phyloP scores from a whole-genome alignment of 2,888 invertebrate genomes.

The Parascotia fuliginaria region DNA sequence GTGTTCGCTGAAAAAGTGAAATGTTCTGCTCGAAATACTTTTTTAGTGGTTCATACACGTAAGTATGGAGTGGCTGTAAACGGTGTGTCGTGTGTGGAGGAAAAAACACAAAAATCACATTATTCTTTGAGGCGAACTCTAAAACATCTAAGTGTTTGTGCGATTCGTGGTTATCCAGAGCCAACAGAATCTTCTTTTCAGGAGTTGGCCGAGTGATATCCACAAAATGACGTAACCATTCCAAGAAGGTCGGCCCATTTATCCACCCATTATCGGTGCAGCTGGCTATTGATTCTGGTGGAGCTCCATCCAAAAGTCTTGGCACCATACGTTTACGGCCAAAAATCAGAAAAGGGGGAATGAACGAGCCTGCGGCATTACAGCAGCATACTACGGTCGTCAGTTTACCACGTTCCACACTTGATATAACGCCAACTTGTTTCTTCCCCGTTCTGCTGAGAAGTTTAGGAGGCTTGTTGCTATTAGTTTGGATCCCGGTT shows the following conservation, averaged over 20 bases:
- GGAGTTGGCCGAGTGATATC: constrained; percentile 21
- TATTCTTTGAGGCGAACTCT: constrained; percentile 28
- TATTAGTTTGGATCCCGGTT: constrained; percentile 29
- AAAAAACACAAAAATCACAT: constrained; percentile 33
- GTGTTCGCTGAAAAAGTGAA: constrained; percentile 22
- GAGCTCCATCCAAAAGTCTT: constrained; percentile 38
- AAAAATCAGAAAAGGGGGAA: constrained; percentile 53
- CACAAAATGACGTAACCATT: constrained; percentile 30
- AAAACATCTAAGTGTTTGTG: constrained; percentile 27
- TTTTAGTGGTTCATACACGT: constrained; percentile 23
- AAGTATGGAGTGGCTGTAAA: constrained; percentile 26
- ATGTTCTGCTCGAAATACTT: constrained; percentile 28
- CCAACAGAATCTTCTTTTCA: constrained; percentile 23
- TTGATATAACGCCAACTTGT: constrained; percentile 41
- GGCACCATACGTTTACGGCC: constrained; percentile 45
- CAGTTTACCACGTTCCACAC: constrained; percentile 37
- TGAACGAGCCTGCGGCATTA: constrained; percentile 10
- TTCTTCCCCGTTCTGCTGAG: constrained; percentile 37
- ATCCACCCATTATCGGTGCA: constrained; percentile 33
- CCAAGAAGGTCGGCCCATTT: constrained; percentile 29
- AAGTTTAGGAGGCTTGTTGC: constrained; percentile 36
- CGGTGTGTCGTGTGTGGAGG: constrained; percentile 32
- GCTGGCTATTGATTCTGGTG: constrained; percentile 30
- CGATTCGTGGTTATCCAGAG: constrained; percentile 25
- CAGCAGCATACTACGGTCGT: constrained; percentile 22